Evolutionary conservation across 2,113 vertebrate genomes (phyloP).

Genomic region (Mus pahari): DNA sequence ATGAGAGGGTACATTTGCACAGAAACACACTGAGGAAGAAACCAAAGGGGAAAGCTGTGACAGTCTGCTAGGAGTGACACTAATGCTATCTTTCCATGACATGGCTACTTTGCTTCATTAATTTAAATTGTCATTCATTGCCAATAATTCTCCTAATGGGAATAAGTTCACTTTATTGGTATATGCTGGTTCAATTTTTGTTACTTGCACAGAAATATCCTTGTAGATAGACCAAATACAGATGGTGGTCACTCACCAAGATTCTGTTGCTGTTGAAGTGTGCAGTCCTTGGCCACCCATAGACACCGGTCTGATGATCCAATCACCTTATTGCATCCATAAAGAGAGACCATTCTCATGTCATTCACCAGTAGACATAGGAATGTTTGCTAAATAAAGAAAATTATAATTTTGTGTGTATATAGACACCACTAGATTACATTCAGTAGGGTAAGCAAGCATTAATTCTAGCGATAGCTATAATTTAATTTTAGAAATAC

Average conservation of each 20-base stretch:
- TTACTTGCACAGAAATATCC: neutral
- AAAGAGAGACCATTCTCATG: neutral
- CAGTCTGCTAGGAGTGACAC: neutral
- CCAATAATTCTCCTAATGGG: neutral
- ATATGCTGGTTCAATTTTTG: neutral
- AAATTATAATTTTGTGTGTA: neutral
- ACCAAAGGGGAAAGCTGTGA: neutral
- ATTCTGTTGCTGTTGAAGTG: neutral
- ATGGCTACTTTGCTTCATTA: neutral
- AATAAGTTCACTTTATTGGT: neutral
- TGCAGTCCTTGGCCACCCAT: neutral
- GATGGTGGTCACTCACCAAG: neutral
- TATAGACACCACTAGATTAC: neutral
- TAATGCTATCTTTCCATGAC: neutral
- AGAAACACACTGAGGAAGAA: neutral
- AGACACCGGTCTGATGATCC: accelerated
- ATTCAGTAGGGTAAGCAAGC: neutral
- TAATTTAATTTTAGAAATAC: neutral
- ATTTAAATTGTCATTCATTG: neutral
- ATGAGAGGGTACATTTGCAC: neutral
- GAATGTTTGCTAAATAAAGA: neutral
- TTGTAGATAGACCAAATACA: neutral
- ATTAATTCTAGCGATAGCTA: neutral
- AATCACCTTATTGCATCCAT: accelerated
- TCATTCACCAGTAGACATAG: accelerated